A percentile compares a stretch with the other conserved stretches of the same genome.
Conservation (phyloP, 37 sponge, comb jelly and placozoan genomes). For the Cladorhizidae sp. region DNA sequence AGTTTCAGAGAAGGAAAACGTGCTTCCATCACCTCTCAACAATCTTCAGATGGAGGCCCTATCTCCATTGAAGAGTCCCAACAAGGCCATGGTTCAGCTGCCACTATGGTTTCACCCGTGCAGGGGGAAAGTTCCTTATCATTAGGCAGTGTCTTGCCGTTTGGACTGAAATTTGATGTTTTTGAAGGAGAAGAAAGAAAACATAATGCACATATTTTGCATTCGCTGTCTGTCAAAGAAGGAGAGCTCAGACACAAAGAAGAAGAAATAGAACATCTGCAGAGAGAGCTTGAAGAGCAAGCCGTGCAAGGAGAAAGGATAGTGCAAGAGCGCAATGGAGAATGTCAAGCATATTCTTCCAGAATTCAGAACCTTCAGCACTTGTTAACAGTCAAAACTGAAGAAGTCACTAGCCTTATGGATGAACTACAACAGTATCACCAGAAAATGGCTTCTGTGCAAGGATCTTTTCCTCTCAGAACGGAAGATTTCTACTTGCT, state of each 20-base stretch:
- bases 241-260: conserved; percentile 19
- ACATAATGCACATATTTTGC: background rate
- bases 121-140: too few relatives aligned
- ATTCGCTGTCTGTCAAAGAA: conserved; percentile 1
- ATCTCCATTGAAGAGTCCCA: background rate
- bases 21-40: background rate
- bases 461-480: background rate
- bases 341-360: background rate
- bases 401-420: conserved; percentile 19
- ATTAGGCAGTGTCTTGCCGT: background rate
- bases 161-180: conserved; percentile 12
- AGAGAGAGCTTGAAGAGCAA: conserved; percentile 4
- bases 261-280: conserved; percentile 24
- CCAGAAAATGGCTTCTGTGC: background rate
- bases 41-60: background rate
- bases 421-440: conserved; percentile 24
- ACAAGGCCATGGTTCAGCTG: background rate
- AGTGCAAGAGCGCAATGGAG: conserved; percentile 6
- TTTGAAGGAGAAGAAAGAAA: background rate
- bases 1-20: background rate
- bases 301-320: background rate
- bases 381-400: conserved; percentile 7
- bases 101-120: background rate
- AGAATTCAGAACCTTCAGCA: conserved; percentile 18
- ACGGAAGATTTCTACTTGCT: conserved; percentile 60